These are phyloP conservation scores for Tangara arthus DNA, from an alignment of 2,797 vertebrate genomes.

Conservation along the genomic window DNA sequence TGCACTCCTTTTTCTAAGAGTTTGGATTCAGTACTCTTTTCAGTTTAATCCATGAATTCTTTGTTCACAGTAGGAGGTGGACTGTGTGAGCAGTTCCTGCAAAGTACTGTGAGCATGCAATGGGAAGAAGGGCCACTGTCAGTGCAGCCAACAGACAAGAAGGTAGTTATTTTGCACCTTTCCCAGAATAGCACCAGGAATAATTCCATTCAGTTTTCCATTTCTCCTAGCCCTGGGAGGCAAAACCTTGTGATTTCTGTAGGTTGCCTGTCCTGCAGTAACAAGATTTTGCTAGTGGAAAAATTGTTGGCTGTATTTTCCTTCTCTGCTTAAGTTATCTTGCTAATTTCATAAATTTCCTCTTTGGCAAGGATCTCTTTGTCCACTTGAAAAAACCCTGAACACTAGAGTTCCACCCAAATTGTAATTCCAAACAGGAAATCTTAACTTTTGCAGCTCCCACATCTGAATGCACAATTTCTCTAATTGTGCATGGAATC, in stretches of 20 bases:
- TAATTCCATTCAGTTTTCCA: not conserved
- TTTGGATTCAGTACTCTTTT: not conserved
- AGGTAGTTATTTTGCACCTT: not conserved
- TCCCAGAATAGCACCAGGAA: not conserved
- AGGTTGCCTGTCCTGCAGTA: not conserved
- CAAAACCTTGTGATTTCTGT: not conserved
- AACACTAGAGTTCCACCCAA: not conserved
- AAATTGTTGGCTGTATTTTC: not conserved
- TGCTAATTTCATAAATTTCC: not conserved
- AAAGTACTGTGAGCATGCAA: not conserved
- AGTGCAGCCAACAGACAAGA: not conserved
- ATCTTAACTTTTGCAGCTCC: not conserved
- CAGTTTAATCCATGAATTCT: not conserved
- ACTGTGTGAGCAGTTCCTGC: not conserved
- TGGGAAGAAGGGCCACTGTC: not conserved
- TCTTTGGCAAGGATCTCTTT: not conserved
- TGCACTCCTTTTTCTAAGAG: not conserved
- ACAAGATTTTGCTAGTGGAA: not conserved
- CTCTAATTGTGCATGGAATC: not conserved
- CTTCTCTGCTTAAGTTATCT: not conserved
- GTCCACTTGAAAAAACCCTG: not conserved
- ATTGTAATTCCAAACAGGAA: not conserved
- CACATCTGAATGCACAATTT: not conserved
- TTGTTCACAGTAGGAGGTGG: not conserved
- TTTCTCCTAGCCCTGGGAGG: not conserved